A percentile compares a stretch with the other conserved stretches of the same genome.
phyloP scores from a whole-genome alignment of 1,140 invertebrate species.

The Calephelis nemesis region DNA sequence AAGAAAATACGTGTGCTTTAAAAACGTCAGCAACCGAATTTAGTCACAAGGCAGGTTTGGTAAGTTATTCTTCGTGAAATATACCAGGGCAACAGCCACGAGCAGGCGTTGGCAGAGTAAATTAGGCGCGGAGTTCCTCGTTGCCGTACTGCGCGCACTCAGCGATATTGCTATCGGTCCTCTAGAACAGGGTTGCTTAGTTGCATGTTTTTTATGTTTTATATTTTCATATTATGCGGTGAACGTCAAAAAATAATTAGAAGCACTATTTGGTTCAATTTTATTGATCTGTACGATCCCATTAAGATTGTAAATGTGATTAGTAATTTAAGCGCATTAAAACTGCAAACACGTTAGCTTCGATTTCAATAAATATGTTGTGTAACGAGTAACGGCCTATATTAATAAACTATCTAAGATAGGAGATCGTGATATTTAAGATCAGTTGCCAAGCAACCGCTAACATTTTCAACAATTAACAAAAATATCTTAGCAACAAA shows the following conservation, averaged over 20 bases:
- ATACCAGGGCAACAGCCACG: slow-evolving; percentile 32
- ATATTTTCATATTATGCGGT: neutral
- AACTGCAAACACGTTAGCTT: too few relatives aligned
- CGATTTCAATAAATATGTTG: too few relatives aligned
- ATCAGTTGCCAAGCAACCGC: too few relatives aligned
- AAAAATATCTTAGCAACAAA: too few relatives aligned
- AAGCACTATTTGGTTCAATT: too few relatives aligned
- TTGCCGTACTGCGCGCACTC: slow-evolving; percentile 33
- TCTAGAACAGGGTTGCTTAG: slow-evolving; percentile 29
- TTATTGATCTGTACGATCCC: too few relatives aligned
- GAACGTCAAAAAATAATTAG: neutral
- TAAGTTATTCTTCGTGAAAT: slow-evolving; percentile 32
- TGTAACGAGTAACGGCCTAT: too few relatives aligned
- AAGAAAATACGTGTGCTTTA: neutral
- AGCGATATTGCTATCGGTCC: slow-evolving; percentile 39
- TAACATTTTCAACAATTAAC: too few relatives aligned
- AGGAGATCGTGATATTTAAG: too few relatives aligned
- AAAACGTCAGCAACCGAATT: neutral
- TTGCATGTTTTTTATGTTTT: neutral
- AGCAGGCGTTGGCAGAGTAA: slow-evolving; percentile 38
- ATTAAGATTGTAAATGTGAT: too few relatives aligned
- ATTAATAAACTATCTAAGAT: too few relatives aligned
- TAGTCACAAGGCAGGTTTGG: slow-evolving; percentile 1
- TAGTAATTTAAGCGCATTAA: too few relatives aligned
- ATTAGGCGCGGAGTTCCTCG: slow-evolving; percentile 39